Conservation (phyloP, 2,888 invertebrate genomes). For the Eremobia ochroleuca region DNA sequence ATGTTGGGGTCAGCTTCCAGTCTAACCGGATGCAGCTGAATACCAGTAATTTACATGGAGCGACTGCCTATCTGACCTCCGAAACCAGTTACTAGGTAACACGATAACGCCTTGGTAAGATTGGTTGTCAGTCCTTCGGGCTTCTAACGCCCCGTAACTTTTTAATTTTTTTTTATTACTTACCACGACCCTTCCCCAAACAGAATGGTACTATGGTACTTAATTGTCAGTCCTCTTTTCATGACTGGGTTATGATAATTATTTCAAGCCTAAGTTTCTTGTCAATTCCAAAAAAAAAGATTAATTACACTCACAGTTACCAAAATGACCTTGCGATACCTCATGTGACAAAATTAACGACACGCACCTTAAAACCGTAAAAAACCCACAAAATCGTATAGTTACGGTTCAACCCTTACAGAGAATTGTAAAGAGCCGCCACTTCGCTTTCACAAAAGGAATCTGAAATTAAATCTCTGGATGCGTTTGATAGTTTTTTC, state of each 20-base stretch:
- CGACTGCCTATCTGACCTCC: too few relatives aligned
- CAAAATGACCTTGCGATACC: neutral
- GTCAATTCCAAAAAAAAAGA: neutral
- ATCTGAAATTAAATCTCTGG: conserved; percentile 62
- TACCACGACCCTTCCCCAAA: too few relatives aligned
- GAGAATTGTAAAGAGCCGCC: conserved; percentile 19
- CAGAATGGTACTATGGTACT: neutral
- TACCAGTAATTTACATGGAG: too few relatives aligned
- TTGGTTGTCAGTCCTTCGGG: too few relatives aligned
- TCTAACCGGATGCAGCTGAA: too few relatives aligned
- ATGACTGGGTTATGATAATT: neutral
- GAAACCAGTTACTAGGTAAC: too few relatives aligned
- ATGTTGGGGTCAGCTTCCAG: too few relatives aligned
- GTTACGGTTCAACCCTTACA: conserved; percentile 20
- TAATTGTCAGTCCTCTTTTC: neutral
- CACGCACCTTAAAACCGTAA: conserved; percentile 16
- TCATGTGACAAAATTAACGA: neutral
- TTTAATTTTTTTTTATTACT: too few relatives aligned
- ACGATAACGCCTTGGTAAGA: too few relatives aligned
- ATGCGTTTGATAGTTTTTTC: conserved; percentile 16
- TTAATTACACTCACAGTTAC: neutral
- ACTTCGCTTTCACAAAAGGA: conserved; percentile 51
- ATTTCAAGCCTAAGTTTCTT: neutral
- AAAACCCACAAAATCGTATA: neutral
- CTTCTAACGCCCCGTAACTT: too few relatives aligned